These are phyloP conservation scores for Brachyrhaphis roseni DNA, from an alignment of 2,797 vertebrate species.

Conservation along the genomic window DNA sequence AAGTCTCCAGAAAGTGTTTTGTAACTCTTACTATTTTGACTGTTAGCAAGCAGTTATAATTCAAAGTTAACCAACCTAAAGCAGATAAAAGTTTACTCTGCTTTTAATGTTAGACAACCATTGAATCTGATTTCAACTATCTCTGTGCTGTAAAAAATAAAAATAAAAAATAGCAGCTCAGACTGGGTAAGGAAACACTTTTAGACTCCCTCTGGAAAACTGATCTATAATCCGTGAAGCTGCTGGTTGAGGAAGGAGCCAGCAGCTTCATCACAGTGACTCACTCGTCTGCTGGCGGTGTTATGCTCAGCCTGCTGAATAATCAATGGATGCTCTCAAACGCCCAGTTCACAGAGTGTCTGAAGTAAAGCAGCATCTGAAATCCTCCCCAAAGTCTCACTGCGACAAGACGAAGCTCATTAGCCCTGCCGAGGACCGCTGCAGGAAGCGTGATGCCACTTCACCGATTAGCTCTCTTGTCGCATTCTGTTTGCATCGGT, in stretches of 20 bases:
- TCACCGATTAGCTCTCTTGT: not conserved
- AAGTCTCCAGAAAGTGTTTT: not conserved
- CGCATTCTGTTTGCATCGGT: not conserved
- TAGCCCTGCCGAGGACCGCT: conserved; percentile 12
- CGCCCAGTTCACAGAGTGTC: conserved; percentile 4
- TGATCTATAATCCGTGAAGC: conserved; percentile 26
- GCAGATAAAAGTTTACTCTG: not conserved
- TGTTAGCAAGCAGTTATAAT: not conserved
- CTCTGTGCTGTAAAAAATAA: not conserved
- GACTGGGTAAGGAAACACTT: not conserved
- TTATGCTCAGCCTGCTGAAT: conserved; percentile 23
- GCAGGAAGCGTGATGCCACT: not conserved
- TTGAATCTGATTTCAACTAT: not conserved
- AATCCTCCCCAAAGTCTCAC: conserved; percentile 7
- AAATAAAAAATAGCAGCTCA: not conserved
- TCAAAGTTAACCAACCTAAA: not conserved
- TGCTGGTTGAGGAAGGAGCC: conserved; percentile 21
- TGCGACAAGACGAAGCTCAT: conserved; percentile 20
- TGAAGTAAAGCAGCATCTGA: conserved; percentile 1
- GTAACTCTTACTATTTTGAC: not conserved
- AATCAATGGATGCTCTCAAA: conserved; percentile 42
- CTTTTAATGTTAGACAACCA: not conserved
- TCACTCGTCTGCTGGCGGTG: conserved; percentile 31
- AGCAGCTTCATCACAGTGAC: conserved; percentile 39
- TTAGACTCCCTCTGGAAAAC: not conserved